A percentile compares a stretch with the other conserved stretches of the same genome.
Conservation (phyloP, 2,888 invertebrate species). For the Archaeoteleia sp. region DNA sequence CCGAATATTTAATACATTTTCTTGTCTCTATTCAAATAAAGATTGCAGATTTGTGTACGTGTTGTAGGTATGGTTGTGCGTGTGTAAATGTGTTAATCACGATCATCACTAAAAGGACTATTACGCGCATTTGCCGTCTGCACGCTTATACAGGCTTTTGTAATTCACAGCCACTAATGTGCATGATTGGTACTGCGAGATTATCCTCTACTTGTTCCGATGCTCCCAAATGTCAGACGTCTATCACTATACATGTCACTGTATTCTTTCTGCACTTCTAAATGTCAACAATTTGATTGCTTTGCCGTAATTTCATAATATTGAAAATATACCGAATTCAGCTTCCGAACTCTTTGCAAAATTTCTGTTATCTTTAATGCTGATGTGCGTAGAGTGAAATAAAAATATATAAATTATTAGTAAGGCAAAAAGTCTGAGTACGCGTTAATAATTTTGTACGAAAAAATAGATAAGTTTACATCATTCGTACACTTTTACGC, state of each 20-base stretch:
- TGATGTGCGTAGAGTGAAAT: too few relatives aligned
- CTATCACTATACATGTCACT: conserved; percentile 11
- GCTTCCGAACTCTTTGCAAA: too few relatives aligned
- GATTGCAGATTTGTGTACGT: too few relatives aligned
- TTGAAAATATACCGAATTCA: conserved; percentile 9
- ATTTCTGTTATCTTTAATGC: too few relatives aligned
- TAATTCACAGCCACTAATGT: conserved; percentile 58
- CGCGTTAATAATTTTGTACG: too few relatives aligned
- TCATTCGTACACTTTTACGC: too few relatives aligned
- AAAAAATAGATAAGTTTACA: too few relatives aligned
- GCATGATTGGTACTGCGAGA: conserved; percentile 30
- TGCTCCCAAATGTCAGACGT: conserved; percentile 6
- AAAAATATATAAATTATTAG: too few relatives aligned
- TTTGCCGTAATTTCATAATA: conserved; percentile 1
- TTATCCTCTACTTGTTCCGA: conserved; percentile 4
- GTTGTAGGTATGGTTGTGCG: neutral
- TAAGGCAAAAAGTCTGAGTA: too few relatives aligned
- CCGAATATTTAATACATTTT: too few relatives aligned
- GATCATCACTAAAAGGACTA: conserved; percentile 4
- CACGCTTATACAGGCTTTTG: conserved; percentile 44
- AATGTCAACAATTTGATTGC: conserved; percentile 7
- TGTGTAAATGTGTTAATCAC: conserved; percentile 13
- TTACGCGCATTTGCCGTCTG: conserved; percentile 7
- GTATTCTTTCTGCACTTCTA: neutral
- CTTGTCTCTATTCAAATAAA: too few relatives aligned